Base-by-base conservation (phyloP, 2,113 vertebrate species). In the Proterorhinus semilunaris region DNA sequence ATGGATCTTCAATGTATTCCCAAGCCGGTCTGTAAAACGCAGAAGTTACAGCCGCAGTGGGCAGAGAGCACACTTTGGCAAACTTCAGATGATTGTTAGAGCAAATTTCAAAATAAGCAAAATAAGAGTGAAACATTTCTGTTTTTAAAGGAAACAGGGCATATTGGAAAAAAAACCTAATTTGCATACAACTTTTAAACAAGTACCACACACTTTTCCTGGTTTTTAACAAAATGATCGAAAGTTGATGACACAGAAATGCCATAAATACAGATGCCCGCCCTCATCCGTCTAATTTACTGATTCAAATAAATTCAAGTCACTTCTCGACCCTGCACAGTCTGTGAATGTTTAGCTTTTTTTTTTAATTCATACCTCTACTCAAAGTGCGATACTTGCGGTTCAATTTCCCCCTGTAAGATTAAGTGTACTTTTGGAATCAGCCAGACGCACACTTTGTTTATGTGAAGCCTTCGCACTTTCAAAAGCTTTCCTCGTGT, bases 291-390 rank as follows among this genome's bases (percentile, higher is more conserved):
- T 16, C 2, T 9, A n/a, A 10, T 52, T 44, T 55, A 9, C 66
- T n/a, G 42, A 55, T 59, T 61, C 10, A 66, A 16, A 16, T 52
- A 46, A 17, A 49, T 50, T 2, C 51, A n/a, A 69, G 62, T 63
- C 10, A 8, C 52, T 57, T 45, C 9, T 55, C 43, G 8, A 6
- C 11, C 21, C 27, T 17, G 66, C n/a, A 68, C 44, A 8, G 5
- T n/a, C 44, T 63, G 42, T 16, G n/a, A n/a, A 21, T 47, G 45
- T 47, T 36, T n/a, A n/a, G 21, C 10, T 44, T 36, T 5, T 36
- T 61, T 61, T 36, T 5, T 36, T 61, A 44, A 61, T 44, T 43
- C 4, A 44, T n/a, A 42, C 57, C n/a, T 27, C n/a, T 61, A 44
- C 11, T 27, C 17, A 17, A 51, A 13, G 16, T 27, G 7, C 12